Evolutionary conservation across 1,140 invertebrate species (phyloP).

Genomic region (Diachasma alloeum): DNA sequence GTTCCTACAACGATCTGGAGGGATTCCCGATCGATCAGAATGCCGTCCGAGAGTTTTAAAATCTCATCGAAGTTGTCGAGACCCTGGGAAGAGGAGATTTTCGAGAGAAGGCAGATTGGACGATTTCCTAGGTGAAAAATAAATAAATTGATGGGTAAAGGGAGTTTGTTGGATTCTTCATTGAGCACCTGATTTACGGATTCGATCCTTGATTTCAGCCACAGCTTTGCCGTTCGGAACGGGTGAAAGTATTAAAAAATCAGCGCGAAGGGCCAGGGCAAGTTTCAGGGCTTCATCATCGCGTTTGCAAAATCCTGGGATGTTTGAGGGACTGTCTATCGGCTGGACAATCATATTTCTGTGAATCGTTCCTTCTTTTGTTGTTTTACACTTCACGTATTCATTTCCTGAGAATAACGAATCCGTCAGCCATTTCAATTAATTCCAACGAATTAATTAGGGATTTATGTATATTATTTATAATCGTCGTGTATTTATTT

Average conservation of each 20-base stretch:
- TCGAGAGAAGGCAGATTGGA: slow-evolving; percentile 50
- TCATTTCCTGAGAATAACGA: too few relatives aligned
- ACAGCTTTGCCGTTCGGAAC: slow-evolving; percentile 30
- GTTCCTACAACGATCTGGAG: slow-evolving; percentile 73
- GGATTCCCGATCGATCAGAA: slow-evolving; percentile 73
- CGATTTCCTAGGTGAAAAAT: slow-evolving; percentile 13
- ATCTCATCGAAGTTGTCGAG: slow-evolving; percentile 71
- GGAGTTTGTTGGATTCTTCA: too few relatives aligned
- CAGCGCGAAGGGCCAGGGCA: slow-evolving; percentile 33
- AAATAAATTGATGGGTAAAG: not conserved
- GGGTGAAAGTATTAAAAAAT: slow-evolving; percentile 38
- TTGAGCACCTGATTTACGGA: slow-evolving; percentile 31
- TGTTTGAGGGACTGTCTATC: too few relatives aligned
- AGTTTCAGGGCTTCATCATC: slow-evolving; percentile 32
- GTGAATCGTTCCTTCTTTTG: too few relatives aligned
- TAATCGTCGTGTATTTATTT: too few relatives aligned
- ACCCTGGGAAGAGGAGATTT: slow-evolving; percentile 72
- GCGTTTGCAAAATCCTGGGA: slow-evolving; percentile 25
- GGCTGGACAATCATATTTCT: too few relatives aligned
- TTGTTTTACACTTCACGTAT: too few relatives aligned
- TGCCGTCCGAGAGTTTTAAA: slow-evolving; percentile 68
- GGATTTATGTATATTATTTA: too few relatives aligned
- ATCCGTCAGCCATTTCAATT: too few relatives aligned
- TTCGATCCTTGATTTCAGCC: slow-evolving; percentile 29
- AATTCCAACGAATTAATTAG: too few relatives aligned